These are phyloP conservation scores for Stenurella melanura DNA, from an alignment of 2,888 invertebrate species.

Conservation along the genomic window DNA sequence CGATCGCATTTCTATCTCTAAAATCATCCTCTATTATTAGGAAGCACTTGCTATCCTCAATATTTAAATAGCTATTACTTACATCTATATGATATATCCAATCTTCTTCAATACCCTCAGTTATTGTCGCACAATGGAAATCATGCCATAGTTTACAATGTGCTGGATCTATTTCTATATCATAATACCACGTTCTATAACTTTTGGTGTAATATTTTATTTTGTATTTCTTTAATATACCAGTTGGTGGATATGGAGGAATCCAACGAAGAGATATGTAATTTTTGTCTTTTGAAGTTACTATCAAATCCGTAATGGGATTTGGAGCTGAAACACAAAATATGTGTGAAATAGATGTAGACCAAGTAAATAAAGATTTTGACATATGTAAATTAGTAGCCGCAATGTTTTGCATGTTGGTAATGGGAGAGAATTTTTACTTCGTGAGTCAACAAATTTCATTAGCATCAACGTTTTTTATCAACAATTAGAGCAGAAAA, in stretches of 20 bases:
- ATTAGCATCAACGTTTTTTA: no score
- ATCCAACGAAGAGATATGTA: constrained; percentile 60
- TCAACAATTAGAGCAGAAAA: no score
- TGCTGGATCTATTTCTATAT: constrained; percentile 3
- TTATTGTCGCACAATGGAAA: constrained; percentile 52
- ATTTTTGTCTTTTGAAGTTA: constrained; percentile 52
- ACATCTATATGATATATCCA: constrained; percentile 34
- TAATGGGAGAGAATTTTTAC: no score
- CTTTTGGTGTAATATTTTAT: constrained; percentile 32
- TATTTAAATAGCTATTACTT: background rate
- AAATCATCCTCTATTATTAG: no score
- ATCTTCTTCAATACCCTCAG: background rate
- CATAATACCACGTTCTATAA: background rate
- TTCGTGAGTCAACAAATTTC: no score
- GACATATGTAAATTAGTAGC: no score
- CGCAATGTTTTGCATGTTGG: no score
- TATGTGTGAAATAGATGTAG: no score
- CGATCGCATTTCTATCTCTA: no score
- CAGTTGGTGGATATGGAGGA: constrained; percentile 64
- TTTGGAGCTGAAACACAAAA: constrained; percentile 51
- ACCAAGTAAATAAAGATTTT: no score
- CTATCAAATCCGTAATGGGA: constrained; percentile 35
- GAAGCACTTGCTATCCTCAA: no score
- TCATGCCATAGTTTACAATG: constrained; percentile 55
- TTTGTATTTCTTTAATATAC: constrained; percentile 55